Base-by-base conservation (phyloP, 2,797 vertebrate genomes). In the Xenopus petersii region DNA sequence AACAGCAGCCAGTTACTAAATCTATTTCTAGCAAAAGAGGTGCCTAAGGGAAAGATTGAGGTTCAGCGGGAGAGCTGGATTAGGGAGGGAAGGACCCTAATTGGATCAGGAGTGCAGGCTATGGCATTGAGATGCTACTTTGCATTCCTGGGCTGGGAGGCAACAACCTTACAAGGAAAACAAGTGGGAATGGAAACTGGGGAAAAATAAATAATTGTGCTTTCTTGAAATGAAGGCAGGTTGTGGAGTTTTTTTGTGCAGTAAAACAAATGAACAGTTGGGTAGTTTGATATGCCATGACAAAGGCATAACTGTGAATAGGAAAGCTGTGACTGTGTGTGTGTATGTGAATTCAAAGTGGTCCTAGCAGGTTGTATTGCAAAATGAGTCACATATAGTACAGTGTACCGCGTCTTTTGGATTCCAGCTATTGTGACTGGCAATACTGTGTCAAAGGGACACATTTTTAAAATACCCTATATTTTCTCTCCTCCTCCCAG, bases 251-350 rank as follows among this genome's bases (percentile, higher is more conserved):
- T 56, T 73, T 67, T 78, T 78, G 55, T 30, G 30, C 49, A 59
- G 73, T 73, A 66, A 74, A 65, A 72, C 67, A 79, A 74, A 47
- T 66, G 66, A 73, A 74, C 67, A 79, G 71, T 61, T 16, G 60
- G 71, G 30, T 51, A 55, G 64, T n/a, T 60, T 70, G 61, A 63
- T 42, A 55, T 54, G 30, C 64, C 59, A 61, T 56, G 60, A 12
- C 54, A 36, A 59, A 3, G 26, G 54, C 70, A 71, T 59, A 60
- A 64, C 65, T 36, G 60, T 65, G 47, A 79, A 79, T 74, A 61
- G 54, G 59, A 12, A 24, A 70, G 54, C 62, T 47, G 46, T 64
- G 64, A 69, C 24, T 59, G 61, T 74, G 42, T 65, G 71, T 65
- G 71, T 55, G 54, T 66, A 61, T 79, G 67, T 59, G 47, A 48